Base-by-base conservation (phyloP, 2,113 vertebrate species). In the Odontesthes bonariensis region DNA sequence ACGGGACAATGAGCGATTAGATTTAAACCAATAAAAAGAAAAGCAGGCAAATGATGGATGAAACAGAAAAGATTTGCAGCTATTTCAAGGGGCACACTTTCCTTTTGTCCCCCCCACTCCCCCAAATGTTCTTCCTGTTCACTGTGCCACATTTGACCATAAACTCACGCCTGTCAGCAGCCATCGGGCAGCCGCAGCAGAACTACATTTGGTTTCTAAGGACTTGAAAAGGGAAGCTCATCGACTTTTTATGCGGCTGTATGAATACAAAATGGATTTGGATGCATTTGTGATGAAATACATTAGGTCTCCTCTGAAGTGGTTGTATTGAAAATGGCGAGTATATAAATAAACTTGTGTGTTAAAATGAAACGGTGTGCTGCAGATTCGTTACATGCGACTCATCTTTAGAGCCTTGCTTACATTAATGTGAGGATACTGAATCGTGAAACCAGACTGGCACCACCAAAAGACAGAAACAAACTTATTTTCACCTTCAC, bases 401-500 rank as follows among this genome's bases (percentile, higher is more conserved):
- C 27, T 6, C n/a, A 17, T 53, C 8, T 23, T 27, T n/a, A 13
- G 49, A 33, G 8, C 60, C 16, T 53, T 72, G 27, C 56, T 51
- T 46, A 13, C 4, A 27, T 3, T 9, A 20, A 1, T 38, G 7
- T 14, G 35, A 55, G 31, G 14, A 70, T 59, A 33, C 1, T 19
- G 22, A 71, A 55, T 38, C 23, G 7, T 9, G 4, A 22, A 51
- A 19, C 5, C 0, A 52, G 16, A 23, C 6, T 53, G 60, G 51
- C 44, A 44, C 62, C 19, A 32, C 19, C 60, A 19, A 52, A 61
- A 22, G 40, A 8, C 46, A 51, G 22, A 40, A 51, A 14, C 16
- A 33, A 59, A 32, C 22, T 40, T 51, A 10, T 46, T 60, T 77
- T 73, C 65, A 65, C 27, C 62, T 49, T 57, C 42, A 70, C 62